Conservation (phyloP, 35 echinoderm and acorn worm species). For the Chiridota heheva region DNA sequence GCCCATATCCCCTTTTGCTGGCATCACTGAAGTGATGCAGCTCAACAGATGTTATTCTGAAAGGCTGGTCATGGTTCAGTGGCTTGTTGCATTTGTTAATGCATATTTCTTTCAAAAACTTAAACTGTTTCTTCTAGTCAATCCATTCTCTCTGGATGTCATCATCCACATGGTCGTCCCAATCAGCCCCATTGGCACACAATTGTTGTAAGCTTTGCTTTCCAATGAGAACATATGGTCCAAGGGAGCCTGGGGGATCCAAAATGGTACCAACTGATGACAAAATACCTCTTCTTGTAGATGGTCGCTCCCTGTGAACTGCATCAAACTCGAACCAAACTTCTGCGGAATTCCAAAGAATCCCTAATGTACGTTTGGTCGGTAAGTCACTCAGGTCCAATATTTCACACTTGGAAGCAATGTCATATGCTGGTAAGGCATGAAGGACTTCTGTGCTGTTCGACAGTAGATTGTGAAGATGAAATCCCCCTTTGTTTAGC, state of each 20-base stretch:
- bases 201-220: no score
- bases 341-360: constrained; percentile 2
- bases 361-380: constrained; percentile 25
- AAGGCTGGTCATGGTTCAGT: no score
- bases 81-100: no score
- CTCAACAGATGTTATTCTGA: no score
- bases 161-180: no score
- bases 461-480: constrained; percentile 10
- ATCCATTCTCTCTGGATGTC: no score
- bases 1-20: no score
- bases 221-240: neutral
- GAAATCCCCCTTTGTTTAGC: constrained; percentile 32
- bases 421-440: constrained; percentile 4
- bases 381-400: constrained; percentile 26
- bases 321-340: constrained; percentile 9
- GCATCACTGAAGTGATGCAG: no score
- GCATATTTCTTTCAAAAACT: no score
- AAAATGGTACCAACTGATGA: constrained; percentile 6
- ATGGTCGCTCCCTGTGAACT: neutral
- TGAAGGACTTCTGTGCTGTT: constrained; percentile 43
- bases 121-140: no score
- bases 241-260: neutral
- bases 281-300: constrained; percentile 36
- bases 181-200: no score
- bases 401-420: neutral